phyloP scores from a whole-genome alignment of 2,797 vertebrate species.

The Florisuga fusca region DNA sequence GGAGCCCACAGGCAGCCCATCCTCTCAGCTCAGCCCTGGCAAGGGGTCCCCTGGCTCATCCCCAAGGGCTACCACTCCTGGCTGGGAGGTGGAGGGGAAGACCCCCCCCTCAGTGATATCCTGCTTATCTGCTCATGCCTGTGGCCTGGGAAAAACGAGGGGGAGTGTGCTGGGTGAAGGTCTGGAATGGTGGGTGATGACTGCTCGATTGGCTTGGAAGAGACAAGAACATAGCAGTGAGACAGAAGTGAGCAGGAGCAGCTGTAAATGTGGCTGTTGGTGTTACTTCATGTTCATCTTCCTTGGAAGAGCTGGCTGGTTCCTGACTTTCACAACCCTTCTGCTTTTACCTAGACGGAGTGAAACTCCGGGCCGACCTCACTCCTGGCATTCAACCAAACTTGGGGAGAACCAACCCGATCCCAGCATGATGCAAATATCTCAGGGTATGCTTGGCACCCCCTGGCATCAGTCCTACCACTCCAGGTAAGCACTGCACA shows the following conservation, averaged over 20 bases:
- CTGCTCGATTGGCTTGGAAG: background rate
- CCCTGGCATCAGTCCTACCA: slow-evolving; percentile 91
- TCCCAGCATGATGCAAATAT: slow-evolving; percentile 91
- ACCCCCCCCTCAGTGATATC: background rate
- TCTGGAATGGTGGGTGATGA: rapidly evolving
- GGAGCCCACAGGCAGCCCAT: background rate
- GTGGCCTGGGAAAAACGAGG: background rate
- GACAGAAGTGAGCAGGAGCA: background rate
- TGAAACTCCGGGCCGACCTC: slow-evolving; percentile 86
- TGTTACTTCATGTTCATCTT: background rate
- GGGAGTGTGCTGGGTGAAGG: background rate
- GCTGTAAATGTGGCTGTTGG: background rate
- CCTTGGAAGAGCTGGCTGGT: background rate
- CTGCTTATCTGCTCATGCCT: background rate
- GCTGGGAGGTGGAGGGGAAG: background rate
- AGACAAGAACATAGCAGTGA: background rate
- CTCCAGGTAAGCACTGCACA: slow-evolving; percentile 83
- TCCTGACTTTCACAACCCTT: background rate
- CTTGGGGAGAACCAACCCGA: slow-evolving; percentile 80
- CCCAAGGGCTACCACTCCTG: background rate
- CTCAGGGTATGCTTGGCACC: slow-evolving; percentile 85
- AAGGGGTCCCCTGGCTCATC: background rate
- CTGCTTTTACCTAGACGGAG: slow-evolving; percentile 80
- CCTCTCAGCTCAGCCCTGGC: background rate
- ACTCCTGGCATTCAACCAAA: slow-evolving; percentile 95